Evolutionary conservation across 2,797 vertebrate species (phyloP).

Genomic region (Chelmon rostratus): DNA sequence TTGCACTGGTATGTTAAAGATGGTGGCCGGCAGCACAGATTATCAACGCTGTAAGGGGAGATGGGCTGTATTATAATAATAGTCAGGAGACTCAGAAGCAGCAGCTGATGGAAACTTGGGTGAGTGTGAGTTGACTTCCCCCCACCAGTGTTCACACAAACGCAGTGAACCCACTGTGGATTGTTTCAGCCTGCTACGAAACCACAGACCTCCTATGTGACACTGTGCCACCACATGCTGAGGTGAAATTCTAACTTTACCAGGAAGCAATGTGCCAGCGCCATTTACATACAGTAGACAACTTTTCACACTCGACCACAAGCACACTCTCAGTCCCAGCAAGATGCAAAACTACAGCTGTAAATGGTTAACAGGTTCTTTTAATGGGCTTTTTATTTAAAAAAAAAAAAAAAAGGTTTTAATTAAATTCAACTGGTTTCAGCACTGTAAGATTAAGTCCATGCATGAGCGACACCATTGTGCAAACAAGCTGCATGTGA

Average conservation of each 20-base stretch:
- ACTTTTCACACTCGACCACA: background rate
- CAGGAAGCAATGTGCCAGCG: background rate
- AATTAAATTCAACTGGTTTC: slow-evolving; percentile 8
- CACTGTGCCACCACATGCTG: background rate
- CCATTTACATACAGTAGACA: background rate
- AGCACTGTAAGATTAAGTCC: slow-evolving; percentile 3
- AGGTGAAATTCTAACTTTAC: background rate
- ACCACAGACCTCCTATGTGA: slow-evolving; percentile 12
- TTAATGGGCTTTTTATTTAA: slow-evolving; percentile 1
- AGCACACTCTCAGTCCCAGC: background rate
- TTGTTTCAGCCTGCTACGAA: slow-evolving; percentile 20
- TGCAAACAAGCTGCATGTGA: slow-evolving; percentile 28
- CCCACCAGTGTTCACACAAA: slow-evolving; percentile 37
- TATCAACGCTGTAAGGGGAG: slow-evolving; percentile 65
- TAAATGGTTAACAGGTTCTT: background rate
- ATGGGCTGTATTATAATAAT: slow-evolving; percentile 56
- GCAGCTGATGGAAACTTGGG: slow-evolving; percentile 79
- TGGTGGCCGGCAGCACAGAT: slow-evolving; percentile 16
- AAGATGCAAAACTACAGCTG: background rate
- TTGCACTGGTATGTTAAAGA: slow-evolving; percentile 19
- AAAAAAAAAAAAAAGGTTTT: background rate
- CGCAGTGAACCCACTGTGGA: slow-evolving; percentile 9
- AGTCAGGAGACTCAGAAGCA: slow-evolving; percentile 66
- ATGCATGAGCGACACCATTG: slow-evolving; percentile 8
- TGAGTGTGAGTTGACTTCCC: slow-evolving; percentile 31